phyloP scores from a whole-genome alignment of 64 coral and sea anemone species.

The Porites lutea region DNA sequence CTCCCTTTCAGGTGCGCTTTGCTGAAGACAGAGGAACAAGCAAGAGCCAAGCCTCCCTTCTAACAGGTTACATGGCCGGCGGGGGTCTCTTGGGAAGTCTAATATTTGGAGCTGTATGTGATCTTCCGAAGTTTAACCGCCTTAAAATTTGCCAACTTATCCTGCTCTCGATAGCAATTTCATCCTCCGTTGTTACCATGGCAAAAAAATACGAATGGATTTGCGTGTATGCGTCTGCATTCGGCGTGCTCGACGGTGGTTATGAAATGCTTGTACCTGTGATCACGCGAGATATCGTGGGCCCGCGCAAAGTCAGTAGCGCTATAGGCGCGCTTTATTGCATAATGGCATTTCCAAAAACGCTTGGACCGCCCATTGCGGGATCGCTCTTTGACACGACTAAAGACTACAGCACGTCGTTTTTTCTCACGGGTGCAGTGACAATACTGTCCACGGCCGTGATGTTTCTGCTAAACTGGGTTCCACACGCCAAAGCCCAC shows the following conservation, averaged over 20 bases:
- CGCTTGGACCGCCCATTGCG: constrained; percentile 49
- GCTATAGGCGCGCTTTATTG: constrained; percentile 50
- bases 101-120: constrained; percentile 12
- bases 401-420: constrained; percentile 33
- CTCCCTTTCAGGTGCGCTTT: constrained; percentile 29
- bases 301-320: background rate
- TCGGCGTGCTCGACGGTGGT: constrained; percentile 44
- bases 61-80: constrained; percentile 18
- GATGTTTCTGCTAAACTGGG: constrained; percentile 39
- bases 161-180: constrained; percentile 28
- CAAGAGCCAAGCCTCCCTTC: constrained; percentile 29
- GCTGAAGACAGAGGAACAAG: constrained; percentile 22
- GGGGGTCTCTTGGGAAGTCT: constrained; percentile 25
- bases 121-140: constrained; percentile 37
- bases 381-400: constrained; percentile 51
- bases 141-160: constrained; percentile 34
- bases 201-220: constrained; percentile 32
- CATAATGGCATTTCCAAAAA: constrained; percentile 50
- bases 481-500: background rate
- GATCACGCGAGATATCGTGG: constrained; percentile 43
- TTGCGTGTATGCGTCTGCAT: constrained; percentile 13
- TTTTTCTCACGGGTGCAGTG: constrained; percentile 53
- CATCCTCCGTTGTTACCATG: constrained; percentile 20
- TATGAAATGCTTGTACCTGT: constrained; percentile 62
- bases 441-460: constrained; percentile 23